Base-by-base conservation (phyloP, 2,888 invertebrate species). In the Biston betularia region DNA sequence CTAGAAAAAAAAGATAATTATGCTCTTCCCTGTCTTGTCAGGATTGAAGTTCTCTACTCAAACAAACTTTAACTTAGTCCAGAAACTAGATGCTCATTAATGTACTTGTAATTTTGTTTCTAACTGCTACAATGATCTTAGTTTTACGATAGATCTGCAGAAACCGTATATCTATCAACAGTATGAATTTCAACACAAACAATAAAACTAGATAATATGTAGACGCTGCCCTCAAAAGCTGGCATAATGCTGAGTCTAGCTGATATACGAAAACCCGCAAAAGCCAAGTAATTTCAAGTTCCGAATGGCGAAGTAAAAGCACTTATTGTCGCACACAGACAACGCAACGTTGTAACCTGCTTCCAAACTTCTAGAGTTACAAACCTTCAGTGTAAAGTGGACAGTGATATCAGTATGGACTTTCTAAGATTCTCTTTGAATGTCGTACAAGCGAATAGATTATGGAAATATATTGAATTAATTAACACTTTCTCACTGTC, bases 281-380 rank as follows among this genome's bases (percentile, higher is more conserved):
- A 24, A 59, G 42, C 42, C n/a, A 50, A 52, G 40, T 44, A 49
- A 56, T 60, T 56, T 42, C 44, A 59, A 65, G 49, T 53, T 45
- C 46, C 54, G n/a, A 59, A 24, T 12, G 46, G 60, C 40, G 33
- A 55, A 60, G 65, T 50, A 65, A 65, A 65, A 65, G 53, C 62
- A 66, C 57, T 62, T 62, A 66, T 53, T 46, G 65, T 61, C 52
- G 46, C 52, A 46, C 34, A 24, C 9, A 55, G 56, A 60, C 45
- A 49, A 44, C 46, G 57, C 57, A 34, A 66, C 66, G 58, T 49
- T 66, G 66, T 66, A 66, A 62, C 53, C 35, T 44, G 46, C 46
- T 46, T 10, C 11, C 5, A 58, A 50, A 65, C 54, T 55, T 65
- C 34, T 34, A 24, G 11, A 46, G n/a, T 59, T 59, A 55, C 67